Percentiles rank a stretch among this genome's conserved stretches.
phyloP scores from a whole-genome alignment of 2,888 invertebrate genomes.

The Lepas anatifera region DNA sequence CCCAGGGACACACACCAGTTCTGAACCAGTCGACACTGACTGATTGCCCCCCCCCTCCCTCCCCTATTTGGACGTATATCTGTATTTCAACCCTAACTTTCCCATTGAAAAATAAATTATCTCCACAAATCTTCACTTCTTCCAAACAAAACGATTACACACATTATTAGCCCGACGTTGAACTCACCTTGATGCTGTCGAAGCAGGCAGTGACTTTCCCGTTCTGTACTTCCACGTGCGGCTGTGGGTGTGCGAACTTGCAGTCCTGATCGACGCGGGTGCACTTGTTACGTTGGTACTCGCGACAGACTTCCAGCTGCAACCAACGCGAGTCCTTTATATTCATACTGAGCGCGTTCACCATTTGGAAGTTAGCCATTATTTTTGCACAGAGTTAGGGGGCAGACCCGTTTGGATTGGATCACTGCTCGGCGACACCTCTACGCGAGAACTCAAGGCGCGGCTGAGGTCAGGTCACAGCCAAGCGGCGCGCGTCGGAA shows the following conservation, averaged over 20 bases:
- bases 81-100: too few species aligned
- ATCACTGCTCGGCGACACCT: too few species aligned
- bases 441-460: neutral
- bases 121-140: too few species aligned
- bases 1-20: too few species aligned
- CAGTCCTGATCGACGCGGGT: constrained; percentile 98
- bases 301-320: constrained; percentile 97
- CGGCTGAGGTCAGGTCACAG: neutral
- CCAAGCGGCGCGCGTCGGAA: neutral
- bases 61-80: too few species aligned
- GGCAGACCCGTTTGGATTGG: too few species aligned
- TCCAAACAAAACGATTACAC: too few species aligned
- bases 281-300: constrained; percentile 99
- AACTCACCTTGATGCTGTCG: constrained; percentile 98
- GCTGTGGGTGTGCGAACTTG: constrained; percentile 99
- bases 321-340: constrained; percentile 97
- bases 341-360: constrained; percentile 6
- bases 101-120: too few species aligned
- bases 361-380: constrained; percentile 5
- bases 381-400: too few species aligned
- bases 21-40: too few species aligned
- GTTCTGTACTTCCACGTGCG: constrained; percentile 99
- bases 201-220: constrained; percentile 99
- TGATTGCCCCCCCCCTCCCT: too few species aligned
- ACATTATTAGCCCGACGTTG: neutral